phyloP scores from a whole-genome alignment of 2,113 vertebrate genomes.

The Ciconia maguari region DNA sequence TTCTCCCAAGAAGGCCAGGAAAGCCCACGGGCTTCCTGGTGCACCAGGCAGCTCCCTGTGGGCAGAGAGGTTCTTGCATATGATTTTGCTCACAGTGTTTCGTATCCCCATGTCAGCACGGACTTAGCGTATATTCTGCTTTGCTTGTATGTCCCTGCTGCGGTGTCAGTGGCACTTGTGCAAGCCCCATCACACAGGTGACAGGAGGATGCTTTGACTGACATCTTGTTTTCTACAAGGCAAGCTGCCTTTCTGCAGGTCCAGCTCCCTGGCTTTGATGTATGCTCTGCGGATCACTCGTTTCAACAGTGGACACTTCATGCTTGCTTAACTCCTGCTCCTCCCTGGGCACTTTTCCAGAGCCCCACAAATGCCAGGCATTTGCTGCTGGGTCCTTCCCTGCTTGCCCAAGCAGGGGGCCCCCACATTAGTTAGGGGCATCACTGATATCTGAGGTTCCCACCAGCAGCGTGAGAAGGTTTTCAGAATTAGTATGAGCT shows the following conservation, averaged over 20 bases:
- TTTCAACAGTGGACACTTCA: neutral
- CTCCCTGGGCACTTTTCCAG: neutral
- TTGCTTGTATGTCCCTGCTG: neutral
- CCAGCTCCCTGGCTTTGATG: neutral
- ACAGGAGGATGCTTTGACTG: neutral
- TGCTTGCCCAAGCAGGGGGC: fast-evolving
- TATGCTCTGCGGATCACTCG: neutral
- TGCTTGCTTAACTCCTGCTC: neutral
- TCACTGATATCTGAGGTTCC: neutral
- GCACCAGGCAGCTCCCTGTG: neutral
- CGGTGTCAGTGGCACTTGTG: neutral
- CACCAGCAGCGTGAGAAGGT: fast-evolving
- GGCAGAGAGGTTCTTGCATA: neutral
- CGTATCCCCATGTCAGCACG: fast-evolving
- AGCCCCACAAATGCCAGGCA: neutral
- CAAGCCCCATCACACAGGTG: neutral
- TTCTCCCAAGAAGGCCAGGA: neutral
- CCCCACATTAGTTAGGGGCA: neutral
- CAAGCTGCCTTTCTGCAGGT: neutral
- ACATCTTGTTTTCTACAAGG: neutral
- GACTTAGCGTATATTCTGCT: neutral
- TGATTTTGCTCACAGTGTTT: neutral
- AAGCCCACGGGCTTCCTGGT: neutral
- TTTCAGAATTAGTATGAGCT: neutral
- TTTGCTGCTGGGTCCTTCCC: neutral